These are phyloP conservation scores for Synanthedon formicaeformis DNA, from an alignment of 2,888 invertebrate genomes.

Conservation along the genomic window DNA sequence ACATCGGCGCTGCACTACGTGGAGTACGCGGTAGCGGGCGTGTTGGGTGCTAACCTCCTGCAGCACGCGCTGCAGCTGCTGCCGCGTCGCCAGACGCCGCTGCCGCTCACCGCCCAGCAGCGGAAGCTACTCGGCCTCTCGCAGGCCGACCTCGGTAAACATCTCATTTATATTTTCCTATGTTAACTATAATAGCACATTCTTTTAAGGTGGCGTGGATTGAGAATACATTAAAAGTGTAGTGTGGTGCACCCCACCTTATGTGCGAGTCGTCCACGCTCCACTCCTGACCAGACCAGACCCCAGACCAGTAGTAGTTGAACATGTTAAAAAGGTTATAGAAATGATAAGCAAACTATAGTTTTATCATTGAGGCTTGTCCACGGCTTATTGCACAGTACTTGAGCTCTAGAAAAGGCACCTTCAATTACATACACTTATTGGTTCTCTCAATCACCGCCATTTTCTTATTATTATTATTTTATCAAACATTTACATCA, in stretches of 20 bases:
- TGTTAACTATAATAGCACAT: too few species aligned
- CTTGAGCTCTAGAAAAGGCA: too few species aligned
- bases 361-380: too few species aligned
- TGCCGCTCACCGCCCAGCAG: slow-evolving; percentile 16
- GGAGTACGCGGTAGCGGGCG: slow-evolving; percentile 26
- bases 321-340: background rate
- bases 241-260: background rate
- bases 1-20: slow-evolving; percentile 37
- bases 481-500: too few species aligned
- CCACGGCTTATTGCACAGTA: too few species aligned
- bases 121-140: slow-evolving; percentile 20
- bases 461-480: too few species aligned
- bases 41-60: slow-evolving; percentile 20
- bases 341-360: too few species aligned
- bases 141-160: slow-evolving; percentile 15
- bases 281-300: background rate
- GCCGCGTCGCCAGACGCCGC: slow-evolving; percentile 15
- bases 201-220: too few species aligned
- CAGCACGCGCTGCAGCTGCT: slow-evolving; percentile 18
- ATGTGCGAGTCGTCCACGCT: background rate
- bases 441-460: too few species aligned
- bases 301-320: background rate
- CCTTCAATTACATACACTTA: too few species aligned
- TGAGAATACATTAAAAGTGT: too few species aligned
- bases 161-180: background rate